Percentiles rank a stretch among this genome's conserved stretches.
These are phyloP conservation scores for Helicoverpa assulta DNA, from an alignment of 2,888 invertebrate genomes.

Conservation along the genomic window DNA sequence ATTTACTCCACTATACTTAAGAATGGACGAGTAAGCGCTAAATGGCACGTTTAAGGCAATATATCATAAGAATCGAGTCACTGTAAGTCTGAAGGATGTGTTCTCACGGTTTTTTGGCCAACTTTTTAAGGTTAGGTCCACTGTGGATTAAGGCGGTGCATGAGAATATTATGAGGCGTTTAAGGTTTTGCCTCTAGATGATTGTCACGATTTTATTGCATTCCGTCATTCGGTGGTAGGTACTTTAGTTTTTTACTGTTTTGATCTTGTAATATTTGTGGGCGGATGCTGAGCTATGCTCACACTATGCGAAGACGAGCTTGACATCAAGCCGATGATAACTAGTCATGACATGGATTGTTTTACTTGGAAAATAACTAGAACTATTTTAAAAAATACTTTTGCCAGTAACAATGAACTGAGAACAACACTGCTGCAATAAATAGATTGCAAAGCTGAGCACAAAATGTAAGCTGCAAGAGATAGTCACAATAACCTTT, in stretches of 20 bases:
- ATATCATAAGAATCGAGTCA: conserved; percentile 88
- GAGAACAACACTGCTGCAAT: background rate
- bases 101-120: conserved; percentile 85
- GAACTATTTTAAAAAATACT: too few species aligned
- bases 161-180: conserved; percentile 66
- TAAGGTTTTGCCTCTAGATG: conserved; percentile 83
- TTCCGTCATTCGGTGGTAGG: conserved; percentile 65
- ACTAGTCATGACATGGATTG: background rate
- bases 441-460: background rate
- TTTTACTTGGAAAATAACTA: too few species aligned
- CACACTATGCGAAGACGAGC: background rate
- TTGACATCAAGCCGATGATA: background rate
- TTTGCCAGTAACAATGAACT: too few species aligned
- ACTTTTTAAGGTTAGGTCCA: conserved; percentile 72
- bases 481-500: conserved; percentile 33
- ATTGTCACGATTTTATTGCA: conserved; percentile 82
- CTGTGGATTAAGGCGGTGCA: conserved; percentile 76
- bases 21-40: conserved; percentile 88
- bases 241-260: conserved; percentile 50
- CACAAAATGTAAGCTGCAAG: conserved; percentile 9
- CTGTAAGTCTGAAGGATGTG: conserved; percentile 77
- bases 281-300: conserved; percentile 8
- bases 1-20: conserved; percentile 89
- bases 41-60: conserved; percentile 89
- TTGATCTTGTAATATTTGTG: conserved; percentile 27